Evolutionary conservation across 2,888 invertebrate species (phyloP), one percentile per base, ranked within the genome.

Genomic region (Ryuthela nishihirai): DNA sequence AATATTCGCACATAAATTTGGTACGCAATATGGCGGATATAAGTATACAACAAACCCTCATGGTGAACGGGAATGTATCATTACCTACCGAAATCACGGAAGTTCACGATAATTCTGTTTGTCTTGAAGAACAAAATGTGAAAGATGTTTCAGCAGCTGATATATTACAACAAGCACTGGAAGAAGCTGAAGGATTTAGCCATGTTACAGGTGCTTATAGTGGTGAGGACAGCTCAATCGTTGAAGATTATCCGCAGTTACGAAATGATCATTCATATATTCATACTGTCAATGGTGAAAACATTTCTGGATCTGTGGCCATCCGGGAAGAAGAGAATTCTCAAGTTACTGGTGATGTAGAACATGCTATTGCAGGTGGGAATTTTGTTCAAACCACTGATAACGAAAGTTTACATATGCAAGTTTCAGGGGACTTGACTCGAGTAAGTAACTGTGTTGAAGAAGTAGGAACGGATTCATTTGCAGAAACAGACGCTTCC

Each of bases 21-120:
- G n/a, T n/a, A n/a, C n/a, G n/a, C n/a, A 52, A 39, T 26, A 59
- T 59, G 59, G 59, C 53, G 53, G 59, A 59, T 21, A 46, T 48
- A 23, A 32, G 36, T 38, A 35, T 43, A 59, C 59, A 59, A 59
- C 53, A 59, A 53, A 40, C 53, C 36, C 44, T 49, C 40, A 44
- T 59, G 48, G 44, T 36, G 15, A 44, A 29, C 26, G 32, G 38
- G 21, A 35, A 32, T 36, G 40, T 49, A n/a, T 12, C 40, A 29
- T 1, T 40, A 15, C 17, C 45, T 21, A 45, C 40, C 10, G 24
- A 26, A 12, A 21, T 42, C 12, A 38, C 48, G 9, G 17, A 36
- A 20, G 20, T 20, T 2, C 42, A 46, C 7, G 15, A 26, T 5
- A n/a, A 24, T 7, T 5, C 25, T 15, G 25, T 39, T 4, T 17